Percentiles rank a stretch among this genome's conserved stretches.
phyloP scores from a whole-genome alignment of 2,888 invertebrate species.

The Pammene fasciana region DNA sequence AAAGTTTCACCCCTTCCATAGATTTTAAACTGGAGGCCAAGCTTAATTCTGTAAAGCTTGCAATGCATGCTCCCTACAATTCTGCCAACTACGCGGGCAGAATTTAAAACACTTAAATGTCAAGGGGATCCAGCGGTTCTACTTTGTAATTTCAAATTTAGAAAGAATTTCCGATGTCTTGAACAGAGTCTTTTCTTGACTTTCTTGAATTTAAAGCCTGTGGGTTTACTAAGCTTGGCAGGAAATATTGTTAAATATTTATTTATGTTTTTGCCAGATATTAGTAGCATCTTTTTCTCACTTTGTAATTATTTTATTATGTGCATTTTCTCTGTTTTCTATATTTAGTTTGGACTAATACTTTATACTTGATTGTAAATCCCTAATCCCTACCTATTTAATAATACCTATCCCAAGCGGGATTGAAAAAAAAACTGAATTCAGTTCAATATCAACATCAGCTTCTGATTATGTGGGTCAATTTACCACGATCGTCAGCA shows the following conservation, averaged over 20 bases:
- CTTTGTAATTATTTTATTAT: slow-evolving; percentile 1
- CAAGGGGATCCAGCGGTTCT: slow-evolving; percentile 43
- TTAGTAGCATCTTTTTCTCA: slow-evolving; percentile 14
- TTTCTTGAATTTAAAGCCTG: slow-evolving; percentile 1
- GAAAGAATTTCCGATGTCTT: slow-evolving; percentile 35
- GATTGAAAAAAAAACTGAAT: too few species aligned
- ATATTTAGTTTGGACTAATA: too few species aligned
- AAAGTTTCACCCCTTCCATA: slow-evolving; percentile 15
- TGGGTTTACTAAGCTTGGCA: slow-evolving; percentile 24
- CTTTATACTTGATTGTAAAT: too few species aligned
- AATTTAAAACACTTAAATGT: slow-evolving; percentile 48
- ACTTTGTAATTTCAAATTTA: slow-evolving; percentile 51
- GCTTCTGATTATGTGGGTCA: too few species aligned
- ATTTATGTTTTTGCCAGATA: background rate
- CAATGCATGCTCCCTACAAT: slow-evolving; percentile 38
- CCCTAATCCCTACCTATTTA: too few species aligned
- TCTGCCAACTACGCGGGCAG: slow-evolving; percentile 41
- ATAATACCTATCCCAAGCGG: too few species aligned
- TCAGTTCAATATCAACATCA: too few species aligned
- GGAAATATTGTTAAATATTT: slow-evolving; percentile 31
- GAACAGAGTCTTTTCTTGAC: slow-evolving; percentile 14
- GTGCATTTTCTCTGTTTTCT: too few species aligned
- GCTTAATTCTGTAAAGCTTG: slow-evolving; percentile 26
- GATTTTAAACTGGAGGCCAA: slow-evolving; percentile 33
- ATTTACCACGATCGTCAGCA: too few species aligned